These are phyloP conservation scores for Calyptommatus sinebrachiatus DNA, from an alignment of 2,113 vertebrate species.

Conservation along the genomic window DNA sequence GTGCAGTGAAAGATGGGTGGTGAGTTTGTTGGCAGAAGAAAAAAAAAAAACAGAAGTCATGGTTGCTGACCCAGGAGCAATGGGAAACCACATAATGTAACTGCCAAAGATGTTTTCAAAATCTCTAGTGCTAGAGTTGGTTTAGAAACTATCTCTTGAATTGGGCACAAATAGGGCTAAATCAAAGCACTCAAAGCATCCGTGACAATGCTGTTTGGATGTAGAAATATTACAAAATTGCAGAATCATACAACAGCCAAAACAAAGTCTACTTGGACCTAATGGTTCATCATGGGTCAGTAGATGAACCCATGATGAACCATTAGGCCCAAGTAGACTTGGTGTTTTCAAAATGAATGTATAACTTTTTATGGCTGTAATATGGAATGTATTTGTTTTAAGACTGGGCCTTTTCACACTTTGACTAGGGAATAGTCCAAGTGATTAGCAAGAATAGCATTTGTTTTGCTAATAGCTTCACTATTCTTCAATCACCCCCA, in stretches of 20 bases:
- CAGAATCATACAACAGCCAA: too few relatives aligned
- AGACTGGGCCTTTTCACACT: not conserved
- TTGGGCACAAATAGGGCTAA: constrained; percentile 1
- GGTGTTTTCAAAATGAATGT: not conserved
- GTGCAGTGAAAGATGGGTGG: not conserved
- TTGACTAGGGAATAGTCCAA: too few relatives aligned
- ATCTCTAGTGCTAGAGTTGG: not conserved
- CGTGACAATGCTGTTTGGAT: not conserved
- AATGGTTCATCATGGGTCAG: not conserved
- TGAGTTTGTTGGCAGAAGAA: constrained; percentile 39
- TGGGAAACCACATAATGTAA: constrained; percentile 27
- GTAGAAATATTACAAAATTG: too few relatives aligned
- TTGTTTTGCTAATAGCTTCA: too few relatives aligned
- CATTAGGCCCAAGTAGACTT: too few relatives aligned
- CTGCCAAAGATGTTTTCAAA: constrained; percentile 43
- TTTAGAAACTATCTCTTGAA: not conserved
- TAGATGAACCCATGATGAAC: too few relatives aligned
- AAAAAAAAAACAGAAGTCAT: constrained; percentile 35
- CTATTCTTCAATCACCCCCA: too few relatives aligned
- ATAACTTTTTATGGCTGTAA: too few relatives aligned
- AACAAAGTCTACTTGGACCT: too few relatives aligned
- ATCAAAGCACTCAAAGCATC: constrained; percentile 26
- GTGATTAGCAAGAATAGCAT: too few relatives aligned
- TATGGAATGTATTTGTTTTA: not conserved
- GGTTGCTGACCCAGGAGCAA: not conserved